Evolutionary conservation across 2,113 vertebrate species (phyloP).

Genomic region (Peucedramus taeniatus): DNA sequence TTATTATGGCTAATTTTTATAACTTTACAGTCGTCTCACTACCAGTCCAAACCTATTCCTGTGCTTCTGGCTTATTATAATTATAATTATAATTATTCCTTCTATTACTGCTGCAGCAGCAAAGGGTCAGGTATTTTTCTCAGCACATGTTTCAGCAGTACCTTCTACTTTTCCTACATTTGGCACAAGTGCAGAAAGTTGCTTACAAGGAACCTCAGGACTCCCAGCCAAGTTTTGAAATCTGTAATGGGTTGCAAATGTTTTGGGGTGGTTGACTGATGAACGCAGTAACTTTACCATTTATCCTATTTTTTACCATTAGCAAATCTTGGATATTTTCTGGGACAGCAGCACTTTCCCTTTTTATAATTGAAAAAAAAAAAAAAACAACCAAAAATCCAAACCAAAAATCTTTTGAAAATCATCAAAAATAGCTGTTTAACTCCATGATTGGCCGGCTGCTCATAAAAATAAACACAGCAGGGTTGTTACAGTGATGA

Average conservation of each 20-base stretch:
- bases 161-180: slow-evolving; percentile 8
- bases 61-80: not conserved
- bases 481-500: not conserved
- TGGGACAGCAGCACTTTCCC: not conserved
- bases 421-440: not conserved
- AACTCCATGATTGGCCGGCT: not conserved
- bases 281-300: slow-evolving; percentile 56
- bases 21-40: not conserved
- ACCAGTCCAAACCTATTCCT: not conserved
- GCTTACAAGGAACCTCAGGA: slow-evolving; percentile 30
- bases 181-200: slow-evolving; percentile 25
- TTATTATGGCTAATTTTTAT: not conserved
- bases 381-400: not conserved
- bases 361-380: not conserved
- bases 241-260: slow-evolving; percentile 76
- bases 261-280: slow-evolving; percentile 69
- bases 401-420: not conserved
- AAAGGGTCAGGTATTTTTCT: not conserved
- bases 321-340: slow-evolving; percentile 40
- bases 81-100: not conserved
- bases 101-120: not conserved
- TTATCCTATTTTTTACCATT: slow-evolving; percentile 57
- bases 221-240: slow-evolving; percentile 49
- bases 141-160: not conserved
- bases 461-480: not conserved